Conservation (phyloP, 2,888 invertebrate species). For the Dorcus hopei region DNA sequence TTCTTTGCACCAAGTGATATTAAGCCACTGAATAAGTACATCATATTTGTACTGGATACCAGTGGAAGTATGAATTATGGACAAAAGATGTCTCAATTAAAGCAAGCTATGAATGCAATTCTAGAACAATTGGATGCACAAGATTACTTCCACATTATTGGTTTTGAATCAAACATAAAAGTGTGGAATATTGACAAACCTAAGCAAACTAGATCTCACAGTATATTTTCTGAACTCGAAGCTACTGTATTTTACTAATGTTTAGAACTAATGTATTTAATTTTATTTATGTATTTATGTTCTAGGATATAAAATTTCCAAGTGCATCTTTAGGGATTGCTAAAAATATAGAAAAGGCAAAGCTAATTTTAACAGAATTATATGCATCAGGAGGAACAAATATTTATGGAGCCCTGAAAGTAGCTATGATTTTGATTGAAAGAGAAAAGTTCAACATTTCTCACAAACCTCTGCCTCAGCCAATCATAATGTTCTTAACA, state of each 20-base stretch:
- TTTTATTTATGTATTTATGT: too few relatives aligned
- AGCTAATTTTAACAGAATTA: slow-evolving; percentile 55
- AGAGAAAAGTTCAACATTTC: neutral
- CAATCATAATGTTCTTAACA: slow-evolving; percentile 64
- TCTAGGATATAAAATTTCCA: slow-evolving; percentile 33
- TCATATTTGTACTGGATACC: slow-evolving; percentile 72
- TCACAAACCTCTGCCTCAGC: slow-evolving; percentile 48
- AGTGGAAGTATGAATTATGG: slow-evolving; percentile 70
- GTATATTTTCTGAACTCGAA: too few relatives aligned
- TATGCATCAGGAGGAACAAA: slow-evolving; percentile 63
- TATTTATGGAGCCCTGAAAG: slow-evolving; percentile 62
- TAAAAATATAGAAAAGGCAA: slow-evolving; percentile 59
- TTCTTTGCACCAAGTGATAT: slow-evolving; percentile 66
- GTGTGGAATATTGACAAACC: slow-evolving; percentile 51
- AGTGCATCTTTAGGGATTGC: slow-evolving; percentile 55
- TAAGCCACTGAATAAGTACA: slow-evolving; percentile 61
- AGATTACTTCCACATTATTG: slow-evolving; percentile 67
- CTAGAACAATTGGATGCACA: slow-evolving; percentile 58
- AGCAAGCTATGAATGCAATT: slow-evolving; percentile 66
- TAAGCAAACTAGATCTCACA: neutral
- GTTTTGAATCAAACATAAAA: slow-evolving; percentile 57
- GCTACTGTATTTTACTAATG: neutral
- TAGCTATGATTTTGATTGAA: slow-evolving; percentile 46
- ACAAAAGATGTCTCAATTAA: slow-evolving; percentile 62
- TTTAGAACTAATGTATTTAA: neutral